phyloP scores from a whole-genome alignment of 2,797 vertebrate genomes.

The Sebastolobus alascanus region DNA sequence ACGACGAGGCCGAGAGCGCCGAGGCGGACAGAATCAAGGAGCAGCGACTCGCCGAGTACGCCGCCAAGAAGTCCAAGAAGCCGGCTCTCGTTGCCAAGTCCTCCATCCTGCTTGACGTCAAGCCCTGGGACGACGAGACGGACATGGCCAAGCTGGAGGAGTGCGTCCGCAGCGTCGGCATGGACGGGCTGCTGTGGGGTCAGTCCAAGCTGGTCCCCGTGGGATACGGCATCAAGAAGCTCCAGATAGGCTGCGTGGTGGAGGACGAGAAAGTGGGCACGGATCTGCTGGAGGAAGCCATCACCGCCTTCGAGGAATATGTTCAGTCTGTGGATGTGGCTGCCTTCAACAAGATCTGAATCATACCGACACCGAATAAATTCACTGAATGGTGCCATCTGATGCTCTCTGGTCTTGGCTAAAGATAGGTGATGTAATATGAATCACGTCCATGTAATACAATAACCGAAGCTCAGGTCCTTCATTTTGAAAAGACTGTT shows the following conservation, averaged over 20 bases:
- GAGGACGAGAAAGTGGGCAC: conserved; percentile 98
- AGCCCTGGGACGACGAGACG: conserved; percentile 95
- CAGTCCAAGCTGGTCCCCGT: conserved; percentile 94
- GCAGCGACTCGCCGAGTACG: conserved; percentile 92
- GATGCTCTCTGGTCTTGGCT: conserved; percentile 13
- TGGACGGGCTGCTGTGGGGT: conserved; percentile 96
- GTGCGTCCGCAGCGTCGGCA: conserved; percentile 90
- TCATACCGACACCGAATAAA: background rate
- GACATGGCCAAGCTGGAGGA: conserved; percentile 95
- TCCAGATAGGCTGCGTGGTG: conserved; percentile 96
- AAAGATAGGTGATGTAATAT: background rate
- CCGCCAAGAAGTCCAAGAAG: conserved; percentile 95
- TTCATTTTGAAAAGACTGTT: conserved; percentile 16
- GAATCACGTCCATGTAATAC: conserved; percentile 9
- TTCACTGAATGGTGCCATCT: conserved; percentile 3
- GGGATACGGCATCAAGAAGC: conserved; percentile 97
- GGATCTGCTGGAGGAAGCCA: conserved; percentile 94
- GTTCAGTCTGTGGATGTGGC: conserved; percentile 98
- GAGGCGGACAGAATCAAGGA: conserved; percentile 90
- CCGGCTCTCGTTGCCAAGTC: conserved; percentile 93
- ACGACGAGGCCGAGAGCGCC: conserved; percentile 91
- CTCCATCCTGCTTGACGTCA: conserved; percentile 94
- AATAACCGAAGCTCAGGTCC: conserved; percentile 36
- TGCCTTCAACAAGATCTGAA: conserved; percentile 97
- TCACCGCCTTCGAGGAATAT: conserved; percentile 94